These are phyloP conservation scores for Cyprinus carpio DNA, from an alignment of 2,113 vertebrate species.

Conservation along the genomic window DNA sequence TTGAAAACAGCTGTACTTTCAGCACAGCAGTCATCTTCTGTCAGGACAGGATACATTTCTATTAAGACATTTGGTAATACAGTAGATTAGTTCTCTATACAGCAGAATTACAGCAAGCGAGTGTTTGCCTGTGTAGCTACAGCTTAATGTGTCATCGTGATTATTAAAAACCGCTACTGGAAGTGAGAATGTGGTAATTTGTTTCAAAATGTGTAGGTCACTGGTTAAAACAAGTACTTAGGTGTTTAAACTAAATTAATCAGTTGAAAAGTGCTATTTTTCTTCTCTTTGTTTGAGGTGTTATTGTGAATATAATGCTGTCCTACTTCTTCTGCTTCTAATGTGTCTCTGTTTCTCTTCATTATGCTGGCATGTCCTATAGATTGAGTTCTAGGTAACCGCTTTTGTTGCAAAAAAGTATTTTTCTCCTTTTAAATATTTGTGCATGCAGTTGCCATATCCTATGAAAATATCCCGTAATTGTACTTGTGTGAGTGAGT, in stretches of 20 bases:
- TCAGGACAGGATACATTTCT: not conserved
- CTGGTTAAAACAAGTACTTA: not conserved
- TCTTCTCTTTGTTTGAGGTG: not conserved
- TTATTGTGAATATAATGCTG: not conserved
- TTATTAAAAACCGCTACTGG: not conserved
- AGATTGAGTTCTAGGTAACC: conserved; percentile 55
- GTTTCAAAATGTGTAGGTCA: not conserved
- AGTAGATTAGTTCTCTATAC: not conserved
- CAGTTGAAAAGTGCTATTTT: not conserved
- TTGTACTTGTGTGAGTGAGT: conserved; percentile 55
- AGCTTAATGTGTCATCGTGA: not conserved
- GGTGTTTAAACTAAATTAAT: not conserved
- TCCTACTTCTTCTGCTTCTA: conserved; percentile 25
- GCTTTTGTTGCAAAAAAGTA: conserved; percentile 45
- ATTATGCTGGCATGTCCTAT: conserved; percentile 61
- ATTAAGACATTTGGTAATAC: not conserved
- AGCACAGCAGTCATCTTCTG: not conserved
- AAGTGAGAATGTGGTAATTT: not conserved
- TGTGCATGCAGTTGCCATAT: not conserved
- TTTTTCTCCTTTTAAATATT: conserved; percentile 33
- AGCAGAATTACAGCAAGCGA: not conserved
- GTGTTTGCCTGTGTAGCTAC: not conserved
- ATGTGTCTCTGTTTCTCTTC: conserved; percentile 50
- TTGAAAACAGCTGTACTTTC: not conserved
- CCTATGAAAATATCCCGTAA: conserved; percentile 13